phyloP scores from a whole-genome alignment of 2,113 vertebrate species.

The Chloropsis hardwickii region DNA sequence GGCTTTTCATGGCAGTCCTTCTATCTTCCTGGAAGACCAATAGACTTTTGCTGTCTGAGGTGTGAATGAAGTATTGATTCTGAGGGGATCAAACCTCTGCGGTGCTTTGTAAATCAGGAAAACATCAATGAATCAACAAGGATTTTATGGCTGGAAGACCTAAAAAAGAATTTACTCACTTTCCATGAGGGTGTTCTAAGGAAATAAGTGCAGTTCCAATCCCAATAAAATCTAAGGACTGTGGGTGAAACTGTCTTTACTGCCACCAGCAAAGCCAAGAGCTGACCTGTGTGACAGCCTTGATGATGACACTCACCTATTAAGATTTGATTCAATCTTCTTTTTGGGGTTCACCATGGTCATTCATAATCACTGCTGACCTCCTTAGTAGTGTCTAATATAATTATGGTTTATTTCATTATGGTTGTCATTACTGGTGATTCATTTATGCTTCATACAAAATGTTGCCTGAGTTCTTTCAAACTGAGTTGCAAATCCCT shows the following conservation, averaged over 20 bases:
- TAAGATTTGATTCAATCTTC: neutral
- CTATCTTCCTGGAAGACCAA: neutral
- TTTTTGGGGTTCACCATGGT: neutral
- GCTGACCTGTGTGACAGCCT: neutral
- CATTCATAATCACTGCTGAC: neutral
- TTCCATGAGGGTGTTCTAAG: neutral
- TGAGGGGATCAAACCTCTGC: neutral
- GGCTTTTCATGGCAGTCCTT: neutral
- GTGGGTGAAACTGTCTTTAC: neutral
- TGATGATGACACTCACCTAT: neutral
- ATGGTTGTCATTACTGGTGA: neutral
- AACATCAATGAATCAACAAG: neutral
- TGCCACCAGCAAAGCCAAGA: neutral
- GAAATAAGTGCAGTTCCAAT: neutral
- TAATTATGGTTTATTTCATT: neutral
- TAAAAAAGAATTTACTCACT: neutral
- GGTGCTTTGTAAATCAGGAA: neutral
- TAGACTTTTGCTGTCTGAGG: neutral
- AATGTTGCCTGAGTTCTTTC: neutral
- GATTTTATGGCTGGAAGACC: neutral
- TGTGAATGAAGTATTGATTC: slow-evolving; percentile 34
- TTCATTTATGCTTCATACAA: neutral
- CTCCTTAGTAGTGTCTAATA: neutral
- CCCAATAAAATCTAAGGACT: neutral
- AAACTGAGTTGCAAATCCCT: neutral